Conservation (phyloP, 2,797 vertebrate genomes). For the Sitta carolinensis region DNA sequence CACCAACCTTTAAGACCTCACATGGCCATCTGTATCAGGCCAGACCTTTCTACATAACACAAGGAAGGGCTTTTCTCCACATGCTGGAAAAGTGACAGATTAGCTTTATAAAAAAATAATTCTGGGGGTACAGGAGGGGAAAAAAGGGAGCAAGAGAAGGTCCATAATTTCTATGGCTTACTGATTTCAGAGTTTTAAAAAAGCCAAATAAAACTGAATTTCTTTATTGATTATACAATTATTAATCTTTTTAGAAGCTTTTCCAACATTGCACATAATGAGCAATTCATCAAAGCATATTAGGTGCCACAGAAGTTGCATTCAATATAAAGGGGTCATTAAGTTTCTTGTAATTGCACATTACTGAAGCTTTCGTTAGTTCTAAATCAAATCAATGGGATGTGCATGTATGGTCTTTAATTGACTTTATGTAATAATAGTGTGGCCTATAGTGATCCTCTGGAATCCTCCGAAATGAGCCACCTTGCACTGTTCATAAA, state of each 20-base stretch:
- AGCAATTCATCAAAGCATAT: constrained; percentile 73
- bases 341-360: constrained; percentile 67
- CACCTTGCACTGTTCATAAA: neutral
- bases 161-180: neutral
- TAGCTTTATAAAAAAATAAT: neutral
- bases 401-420: constrained; percentile 39
- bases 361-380: constrained; percentile 59
- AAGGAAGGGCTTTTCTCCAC: neutral
- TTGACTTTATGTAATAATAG: constrained; percentile 56
- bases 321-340: constrained; percentile 64
- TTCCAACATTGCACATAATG: constrained; percentile 51
- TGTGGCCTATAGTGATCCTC: constrained; percentile 14
- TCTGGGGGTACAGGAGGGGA: neutral
- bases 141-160: neutral
- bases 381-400: constrained; percentile 66
- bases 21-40: neutral
- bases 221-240: constrained; percentile 66
- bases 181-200: constrained; percentile 20
- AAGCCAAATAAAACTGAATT: constrained; percentile 38
- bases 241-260: constrained; percentile 62
- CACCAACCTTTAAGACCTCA: neutral
- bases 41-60: neutral
- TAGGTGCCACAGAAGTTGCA: constrained; percentile 56
- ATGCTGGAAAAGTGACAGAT: neutral
- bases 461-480: constrained; percentile 8